A percentile compares a stretch with the other conserved stretches of the same genome.
Conservation (phyloP, 1,140 invertebrate species). For the Trachelipus rathkii region DNA sequence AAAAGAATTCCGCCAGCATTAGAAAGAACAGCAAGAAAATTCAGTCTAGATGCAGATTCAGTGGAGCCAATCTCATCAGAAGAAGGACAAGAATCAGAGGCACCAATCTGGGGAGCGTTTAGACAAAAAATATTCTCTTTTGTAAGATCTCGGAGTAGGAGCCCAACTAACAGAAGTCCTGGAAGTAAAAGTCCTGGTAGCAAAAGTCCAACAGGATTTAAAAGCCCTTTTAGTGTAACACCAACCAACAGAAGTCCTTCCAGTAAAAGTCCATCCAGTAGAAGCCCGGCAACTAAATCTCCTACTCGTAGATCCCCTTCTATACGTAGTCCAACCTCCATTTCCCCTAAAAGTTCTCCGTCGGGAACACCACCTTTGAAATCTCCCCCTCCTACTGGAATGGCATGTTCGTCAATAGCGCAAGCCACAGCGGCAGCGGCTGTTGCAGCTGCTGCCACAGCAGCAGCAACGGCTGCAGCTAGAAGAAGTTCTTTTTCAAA, state of each 20-base stretch:
- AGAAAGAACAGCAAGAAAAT: not conserved
- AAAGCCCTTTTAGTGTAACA: constrained; percentile 27
- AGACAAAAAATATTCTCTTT: constrained; percentile 37
- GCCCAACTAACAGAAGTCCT: constrained; percentile 20
- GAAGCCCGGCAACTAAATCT: constrained; percentile 30
- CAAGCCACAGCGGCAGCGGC: constrained; percentile 23
- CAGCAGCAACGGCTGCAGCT: not conserved
- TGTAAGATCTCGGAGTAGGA: constrained; percentile 34
- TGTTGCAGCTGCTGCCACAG: constrained; percentile 29
- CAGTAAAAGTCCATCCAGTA: constrained; percentile 23
- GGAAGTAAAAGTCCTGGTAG: constrained; percentile 26
- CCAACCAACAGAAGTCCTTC: constrained; percentile 31
- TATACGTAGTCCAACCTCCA: constrained; percentile 32
- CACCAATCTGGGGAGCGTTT: constrained; percentile 32
- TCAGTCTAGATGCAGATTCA: not conserved
- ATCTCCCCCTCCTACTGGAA: constrained; percentile 31
- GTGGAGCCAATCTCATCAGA: not conserved
- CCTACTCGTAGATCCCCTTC: constrained; percentile 32
- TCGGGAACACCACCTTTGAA: constrained; percentile 30
- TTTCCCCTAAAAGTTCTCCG: constrained; percentile 22
- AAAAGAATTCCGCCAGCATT: not conserved
- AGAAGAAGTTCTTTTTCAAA: not conserved
- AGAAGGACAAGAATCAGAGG: constrained; percentile 16
- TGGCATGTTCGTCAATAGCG: constrained; percentile 22
- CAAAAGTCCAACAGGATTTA: constrained; percentile 28